Evolutionary conservation across 2,888 invertebrate species (phyloP).

Genomic region (Xanthorhoe spadicearia): DNA sequence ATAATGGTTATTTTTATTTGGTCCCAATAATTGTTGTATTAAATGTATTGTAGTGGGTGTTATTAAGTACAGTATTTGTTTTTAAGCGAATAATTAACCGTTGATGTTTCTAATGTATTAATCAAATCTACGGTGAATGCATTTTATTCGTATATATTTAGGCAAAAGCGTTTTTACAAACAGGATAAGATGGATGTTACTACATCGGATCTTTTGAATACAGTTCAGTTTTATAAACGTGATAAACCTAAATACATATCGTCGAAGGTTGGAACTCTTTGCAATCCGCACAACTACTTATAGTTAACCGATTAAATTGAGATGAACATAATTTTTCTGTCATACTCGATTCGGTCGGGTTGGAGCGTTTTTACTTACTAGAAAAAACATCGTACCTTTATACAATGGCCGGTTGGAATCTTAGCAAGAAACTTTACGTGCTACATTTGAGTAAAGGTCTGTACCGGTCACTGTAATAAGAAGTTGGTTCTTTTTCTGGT

Average conservation of each 20-base stretch:
- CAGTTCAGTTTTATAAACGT: slow-evolving; percentile 33
- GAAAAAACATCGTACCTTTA: background rate
- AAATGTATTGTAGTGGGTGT: slow-evolving; percentile 60
- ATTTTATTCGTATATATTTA: slow-evolving; percentile 25
- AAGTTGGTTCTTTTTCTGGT: slow-evolving; percentile 19
- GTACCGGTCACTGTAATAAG: background rate
- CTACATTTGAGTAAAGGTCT: background rate
- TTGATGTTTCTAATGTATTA: slow-evolving; percentile 55
- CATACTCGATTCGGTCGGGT: slow-evolving; percentile 54
- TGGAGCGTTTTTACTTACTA: slow-evolving; percentile 25
- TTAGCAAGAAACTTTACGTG: background rate
- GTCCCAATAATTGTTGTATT: slow-evolving; percentile 70
- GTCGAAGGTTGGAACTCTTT: slow-evolving; percentile 53
- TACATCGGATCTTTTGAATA: slow-evolving; percentile 13
- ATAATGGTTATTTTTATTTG: slow-evolving; percentile 51
- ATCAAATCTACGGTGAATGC: slow-evolving; percentile 37
- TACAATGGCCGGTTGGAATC: background rate
- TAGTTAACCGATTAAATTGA: slow-evolving; percentile 57
- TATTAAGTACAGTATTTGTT: slow-evolving; percentile 72
- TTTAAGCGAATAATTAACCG: slow-evolving; percentile 57
- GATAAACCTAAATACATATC: slow-evolving; percentile 68
- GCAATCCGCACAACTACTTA: slow-evolving; percentile 73
- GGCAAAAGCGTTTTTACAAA: slow-evolving; percentile 18
- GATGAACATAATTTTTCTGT: slow-evolving; percentile 42
- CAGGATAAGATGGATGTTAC: slow-evolving; percentile 8